Evolutionary conservation across 1,140 invertebrate genomes (phyloP), one percentile per base, ranked within the genome.

Genomic region (Macrostomum lignano): DNA sequence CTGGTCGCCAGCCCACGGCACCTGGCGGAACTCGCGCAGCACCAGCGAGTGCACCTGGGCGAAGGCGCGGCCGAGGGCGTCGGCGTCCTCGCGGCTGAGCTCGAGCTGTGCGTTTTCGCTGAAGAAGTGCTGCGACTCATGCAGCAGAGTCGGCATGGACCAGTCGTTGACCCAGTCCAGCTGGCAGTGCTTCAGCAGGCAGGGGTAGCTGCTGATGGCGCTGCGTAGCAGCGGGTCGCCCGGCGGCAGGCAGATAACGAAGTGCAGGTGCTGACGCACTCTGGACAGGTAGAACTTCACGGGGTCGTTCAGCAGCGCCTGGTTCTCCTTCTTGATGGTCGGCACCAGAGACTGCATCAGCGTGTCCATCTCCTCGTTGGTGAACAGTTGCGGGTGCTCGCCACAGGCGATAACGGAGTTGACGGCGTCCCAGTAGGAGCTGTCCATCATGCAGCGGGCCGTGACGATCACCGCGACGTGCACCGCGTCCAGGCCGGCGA

Each of bases 311-410:
- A 38, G 2, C 2, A 31, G 17, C 29, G 2, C 15, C 9, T 17
- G 17, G 2, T 10, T 13, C 10, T 13, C 10, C 29, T n/a, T 13
- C 21, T 31, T 11, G 2, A 2, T n/a, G 15, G 3, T 9, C 29
- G 10, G 17, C 10, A 31, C 10, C 2, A 47, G 43, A 31, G 42
- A 49, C 11, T 50, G 48, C 14, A 54, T 44, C 9, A 58, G 39
- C 13, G 50, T 52, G 26, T 55, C 52, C 39, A 58, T 43, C 41
- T 58, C 55, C 46, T 58, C 55, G 38, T 51, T 52, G 15, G 51
- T 51, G 40, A 56, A 56, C 4, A 58, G 44, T 33, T 51, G 48
- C 22, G 52, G 51, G 30, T 51, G 53, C 37, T 58, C 52, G 17
- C 53, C 53, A 42, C 46, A 48, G 31, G 52, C 46, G 17, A 58